phyloP scores from a whole-genome alignment of 2,888 invertebrate genomes.

The Pyrocoelia pectoralis region DNA sequence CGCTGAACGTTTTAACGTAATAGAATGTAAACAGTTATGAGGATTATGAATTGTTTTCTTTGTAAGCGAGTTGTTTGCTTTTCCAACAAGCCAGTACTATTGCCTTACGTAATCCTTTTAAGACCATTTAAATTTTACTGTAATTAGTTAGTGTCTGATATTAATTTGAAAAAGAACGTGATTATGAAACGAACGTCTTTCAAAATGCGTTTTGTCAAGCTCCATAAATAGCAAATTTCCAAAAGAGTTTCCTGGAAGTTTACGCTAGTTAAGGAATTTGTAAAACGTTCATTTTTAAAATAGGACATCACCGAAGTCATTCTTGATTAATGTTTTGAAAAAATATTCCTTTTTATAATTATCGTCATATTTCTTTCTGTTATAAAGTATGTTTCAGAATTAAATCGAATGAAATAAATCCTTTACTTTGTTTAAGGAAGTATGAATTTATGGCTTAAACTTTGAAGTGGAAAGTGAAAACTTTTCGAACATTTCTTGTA shows the following conservation, averaged over 20 bases:
- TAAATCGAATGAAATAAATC: neutral
- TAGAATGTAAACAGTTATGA: constrained; percentile 11
- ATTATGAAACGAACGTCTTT: neutral
- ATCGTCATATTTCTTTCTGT: neutral
- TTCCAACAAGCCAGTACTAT: neutral
- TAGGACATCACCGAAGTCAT: neutral
- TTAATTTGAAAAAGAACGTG: neutral
- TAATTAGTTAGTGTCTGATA: neutral
- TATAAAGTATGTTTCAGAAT: neutral
- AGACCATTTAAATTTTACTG: neutral
- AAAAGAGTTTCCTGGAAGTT: neutral
- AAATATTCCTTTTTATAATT: neutral
- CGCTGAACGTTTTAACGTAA: constrained; percentile 7
- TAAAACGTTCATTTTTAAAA: neutral
- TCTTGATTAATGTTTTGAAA: neutral
- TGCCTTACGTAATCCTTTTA: constrained; percentile 4
- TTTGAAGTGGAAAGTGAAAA: neutral
- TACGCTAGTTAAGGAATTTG: neutral
- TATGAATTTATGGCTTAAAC: constrained; percentile 6
- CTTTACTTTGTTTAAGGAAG: constrained; percentile 2
- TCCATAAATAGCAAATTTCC: neutral
- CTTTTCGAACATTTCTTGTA: neutral
- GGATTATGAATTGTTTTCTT: constrained; percentile 5
- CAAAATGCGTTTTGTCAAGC: neutral
- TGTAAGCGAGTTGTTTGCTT: constrained; percentile 11